These are phyloP conservation scores for Hydractinia echinata DNA, from an alignment of 30 jellyfish, hydroid and myxozoan genomes.

Conservation along the genomic window DNA sequence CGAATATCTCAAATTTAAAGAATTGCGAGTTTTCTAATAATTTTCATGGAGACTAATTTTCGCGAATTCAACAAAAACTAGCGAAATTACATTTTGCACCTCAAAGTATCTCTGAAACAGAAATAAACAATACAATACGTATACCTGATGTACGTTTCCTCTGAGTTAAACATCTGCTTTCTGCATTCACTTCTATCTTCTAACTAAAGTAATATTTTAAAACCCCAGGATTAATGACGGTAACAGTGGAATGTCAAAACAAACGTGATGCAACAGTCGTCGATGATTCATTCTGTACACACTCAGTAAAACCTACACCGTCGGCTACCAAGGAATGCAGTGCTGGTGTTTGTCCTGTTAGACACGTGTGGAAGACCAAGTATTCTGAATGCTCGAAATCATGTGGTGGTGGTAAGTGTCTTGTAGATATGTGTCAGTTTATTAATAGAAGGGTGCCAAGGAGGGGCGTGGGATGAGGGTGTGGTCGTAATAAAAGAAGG, in stretches of 20 bases:
- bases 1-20: too few relatives aligned
- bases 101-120: too few relatives aligned
- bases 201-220: neutral
- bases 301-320: slow-evolving; percentile 26
- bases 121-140: too few relatives aligned
- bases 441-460: neutral
- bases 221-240: slow-evolving; percentile 1
- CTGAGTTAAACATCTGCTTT: too few relatives aligned
- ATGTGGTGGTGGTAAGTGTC: slow-evolving; percentile 54
- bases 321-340: slow-evolving; percentile 42
- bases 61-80: too few relatives aligned
- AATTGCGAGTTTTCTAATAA: too few relatives aligned
- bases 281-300: slow-evolving; percentile 18
- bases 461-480: slow-evolving; percentile 19
- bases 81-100: too few relatives aligned
- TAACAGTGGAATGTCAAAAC: slow-evolving; percentile 9
- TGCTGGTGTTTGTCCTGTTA: slow-evolving; percentile 41
- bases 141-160: too few relatives aligned
- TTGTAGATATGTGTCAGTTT: neutral
- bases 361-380: slow-evolving; percentile 26
- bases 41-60: too few relatives aligned
- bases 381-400: slow-evolving; percentile 49
- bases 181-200: too few relatives aligned
- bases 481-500: neutral
- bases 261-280: slow-evolving; percentile 6